Evolutionary conservation across 2,113 vertebrate genomes (phyloP).

Genomic region (Tachuris rubrigastra): DNA sequence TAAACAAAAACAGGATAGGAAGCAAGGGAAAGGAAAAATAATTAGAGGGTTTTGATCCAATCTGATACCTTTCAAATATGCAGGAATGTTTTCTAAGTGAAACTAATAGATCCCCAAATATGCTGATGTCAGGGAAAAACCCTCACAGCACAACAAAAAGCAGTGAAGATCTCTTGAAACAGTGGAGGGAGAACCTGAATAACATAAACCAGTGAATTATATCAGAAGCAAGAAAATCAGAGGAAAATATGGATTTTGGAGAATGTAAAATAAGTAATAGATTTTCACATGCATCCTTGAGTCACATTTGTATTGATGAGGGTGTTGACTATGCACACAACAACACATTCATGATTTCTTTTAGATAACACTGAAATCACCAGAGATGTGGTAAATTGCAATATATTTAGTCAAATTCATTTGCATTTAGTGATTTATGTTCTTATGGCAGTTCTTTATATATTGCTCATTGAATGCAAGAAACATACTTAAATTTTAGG

Average conservation of each 20-base stretch:
- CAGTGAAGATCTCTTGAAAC: background rate
- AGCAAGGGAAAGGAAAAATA: background rate
- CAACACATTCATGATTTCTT: background rate
- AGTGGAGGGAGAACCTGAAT: background rate
- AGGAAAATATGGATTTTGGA: background rate
- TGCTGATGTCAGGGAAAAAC: fast-evolving
- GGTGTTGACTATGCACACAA: background rate
- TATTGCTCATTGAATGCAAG: background rate
- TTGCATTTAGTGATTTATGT: background rate
- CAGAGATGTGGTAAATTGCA: background rate
- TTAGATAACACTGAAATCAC: background rate
- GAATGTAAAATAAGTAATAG: background rate
- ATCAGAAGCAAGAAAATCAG: background rate
- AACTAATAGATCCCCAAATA: background rate
- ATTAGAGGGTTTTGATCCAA: background rate
- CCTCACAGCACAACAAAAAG: background rate
- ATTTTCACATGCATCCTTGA: background rate
- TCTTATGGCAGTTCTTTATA: background rate
- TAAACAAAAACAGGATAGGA: background rate
- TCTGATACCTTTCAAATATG: background rate
- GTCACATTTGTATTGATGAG: background rate
- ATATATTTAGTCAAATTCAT: background rate
- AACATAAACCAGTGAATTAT: background rate
- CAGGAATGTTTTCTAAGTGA: background rate
- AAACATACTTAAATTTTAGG: background rate